These are phyloP conservation scores for Ianthella basta DNA, from an alignment of 37 sponge, comb jelly and placozoan genomes.

Conservation along the genomic window DNA sequence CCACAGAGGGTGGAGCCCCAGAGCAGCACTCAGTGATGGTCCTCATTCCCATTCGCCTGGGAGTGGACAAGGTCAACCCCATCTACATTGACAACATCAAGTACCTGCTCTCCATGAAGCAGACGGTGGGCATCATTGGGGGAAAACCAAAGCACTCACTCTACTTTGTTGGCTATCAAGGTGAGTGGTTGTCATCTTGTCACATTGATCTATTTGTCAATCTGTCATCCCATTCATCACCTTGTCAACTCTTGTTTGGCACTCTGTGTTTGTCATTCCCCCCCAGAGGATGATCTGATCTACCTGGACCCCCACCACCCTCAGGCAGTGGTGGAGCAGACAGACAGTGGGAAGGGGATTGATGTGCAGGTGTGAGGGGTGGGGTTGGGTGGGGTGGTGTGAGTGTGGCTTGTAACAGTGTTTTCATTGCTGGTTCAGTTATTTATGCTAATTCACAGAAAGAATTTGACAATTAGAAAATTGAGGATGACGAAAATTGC, in stretches of 20 bases:
- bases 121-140: constrained; percentile 95
- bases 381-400: not conserved
- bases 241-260: not conserved
- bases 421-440: not conserved
- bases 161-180: constrained; percentile 98
- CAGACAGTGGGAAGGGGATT: not conserved
- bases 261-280: not conserved
- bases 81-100: constrained; percentile 83
- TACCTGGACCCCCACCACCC: constrained; percentile 96
- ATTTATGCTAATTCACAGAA: no score
- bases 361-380: constrained; percentile 4
- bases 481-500: no score
- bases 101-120: constrained; percentile 78
- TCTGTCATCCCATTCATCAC: not conserved
- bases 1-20: not conserved
- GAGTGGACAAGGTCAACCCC: constrained; percentile 84
- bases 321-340: constrained; percentile 60
- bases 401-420: not conserved
- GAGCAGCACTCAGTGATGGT: constrained; percentile 54
- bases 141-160: constrained; percentile 95
- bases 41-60: constrained; percentile 90
- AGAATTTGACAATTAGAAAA: no score
- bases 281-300: constrained; percentile 79
- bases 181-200: constrained; percentile 22
- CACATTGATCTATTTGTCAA: not conserved